phyloP scores from a whole-genome alignment of 92 coral and sea anemone species.

The Zoanthus sociatus region DNA sequence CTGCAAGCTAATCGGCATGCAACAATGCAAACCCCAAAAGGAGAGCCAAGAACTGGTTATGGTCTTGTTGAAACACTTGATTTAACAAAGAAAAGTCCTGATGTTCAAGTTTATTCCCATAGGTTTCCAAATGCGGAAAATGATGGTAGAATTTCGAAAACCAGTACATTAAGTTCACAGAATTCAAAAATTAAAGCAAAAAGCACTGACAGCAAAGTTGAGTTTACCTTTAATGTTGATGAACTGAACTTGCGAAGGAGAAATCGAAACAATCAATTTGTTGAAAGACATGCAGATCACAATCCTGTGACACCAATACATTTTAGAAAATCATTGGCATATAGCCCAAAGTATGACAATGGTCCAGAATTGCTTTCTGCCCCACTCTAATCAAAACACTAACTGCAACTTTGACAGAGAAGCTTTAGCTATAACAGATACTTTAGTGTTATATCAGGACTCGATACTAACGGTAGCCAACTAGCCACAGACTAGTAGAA shows the following conservation, averaged over 20 bases:
- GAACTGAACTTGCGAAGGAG: slow-evolving; percentile 81
- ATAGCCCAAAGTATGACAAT: slow-evolving; percentile 83
- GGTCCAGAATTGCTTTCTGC: slow-evolving; percentile 80
- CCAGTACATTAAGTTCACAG: slow-evolving; percentile 49
- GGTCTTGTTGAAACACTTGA: slow-evolving; percentile 68
- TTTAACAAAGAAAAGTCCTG: slow-evolving; percentile 13
- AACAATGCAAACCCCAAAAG: neutral
- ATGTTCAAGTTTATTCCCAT: slow-evolving; percentile 1
- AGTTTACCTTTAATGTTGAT: slow-evolving; percentile 81
- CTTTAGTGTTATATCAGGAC: too few species aligned
- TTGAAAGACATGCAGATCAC: slow-evolving; percentile 54
- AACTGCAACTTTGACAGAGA: too few species aligned
- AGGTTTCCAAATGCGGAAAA: slow-evolving; percentile 28
- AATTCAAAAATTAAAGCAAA: slow-evolving; percentile 39
- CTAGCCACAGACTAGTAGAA: too few species aligned
- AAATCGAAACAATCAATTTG: slow-evolving; percentile 49
- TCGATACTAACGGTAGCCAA: too few species aligned
- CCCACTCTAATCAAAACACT: slow-evolving; percentile 55
- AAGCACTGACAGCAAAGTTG: slow-evolving; percentile 63
- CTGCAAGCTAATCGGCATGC: neutral
- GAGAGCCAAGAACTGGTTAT: slow-evolving; percentile 36
- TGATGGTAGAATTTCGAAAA: slow-evolving; percentile 37
- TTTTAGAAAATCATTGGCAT: slow-evolving; percentile 93
- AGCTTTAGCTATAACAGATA: too few species aligned
- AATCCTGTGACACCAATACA: slow-evolving; percentile 80